Evolutionary conservation across 2,888 invertebrate genomes (phyloP).

Genomic region (Chloroclysta siterata): DNA sequence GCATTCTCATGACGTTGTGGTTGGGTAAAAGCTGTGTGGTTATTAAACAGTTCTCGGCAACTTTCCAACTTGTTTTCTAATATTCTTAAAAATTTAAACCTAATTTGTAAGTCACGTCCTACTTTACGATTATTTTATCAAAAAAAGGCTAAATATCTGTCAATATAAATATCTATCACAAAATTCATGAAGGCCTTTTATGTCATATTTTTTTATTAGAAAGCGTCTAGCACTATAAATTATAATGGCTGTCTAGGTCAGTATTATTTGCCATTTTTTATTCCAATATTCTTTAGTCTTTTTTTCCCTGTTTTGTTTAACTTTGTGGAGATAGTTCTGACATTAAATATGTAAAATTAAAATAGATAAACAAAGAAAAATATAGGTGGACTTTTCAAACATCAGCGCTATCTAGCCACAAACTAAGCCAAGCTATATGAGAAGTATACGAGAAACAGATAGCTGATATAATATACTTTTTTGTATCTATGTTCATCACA

Average conservation of each 20-base stretch:
- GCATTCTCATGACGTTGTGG: constrained; percentile 4
- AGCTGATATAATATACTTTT: too few relatives aligned
- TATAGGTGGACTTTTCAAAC: too few relatives aligned
- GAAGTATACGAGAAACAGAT: too few relatives aligned
- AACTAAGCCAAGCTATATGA: too few relatives aligned
- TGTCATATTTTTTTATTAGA: background rate
- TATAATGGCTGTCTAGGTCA: background rate
- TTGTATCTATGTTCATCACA: too few relatives aligned
- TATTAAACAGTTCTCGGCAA: constrained; percentile 19
- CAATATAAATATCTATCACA: background rate
- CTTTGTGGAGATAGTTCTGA: too few relatives aligned
- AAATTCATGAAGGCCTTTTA: background rate
- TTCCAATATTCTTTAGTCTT: too few relatives aligned
- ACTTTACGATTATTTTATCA: background rate
- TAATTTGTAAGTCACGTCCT: constrained; percentile 11
- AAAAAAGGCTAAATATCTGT: background rate
- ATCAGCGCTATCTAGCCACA: too few relatives aligned
- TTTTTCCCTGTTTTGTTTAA: background rate
- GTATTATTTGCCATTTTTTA: background rate
- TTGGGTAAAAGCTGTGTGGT: constrained; percentile 15
- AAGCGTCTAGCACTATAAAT: background rate
- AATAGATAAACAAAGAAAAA: too few relatives aligned
- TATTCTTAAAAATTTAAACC: constrained; percentile 10
- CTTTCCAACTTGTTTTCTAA: constrained; percentile 35
- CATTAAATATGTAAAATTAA: too few relatives aligned